phyloP scores from a whole-genome alignment of 2,113 vertebrate species.

The Brachypodius melanocephalos region DNA sequence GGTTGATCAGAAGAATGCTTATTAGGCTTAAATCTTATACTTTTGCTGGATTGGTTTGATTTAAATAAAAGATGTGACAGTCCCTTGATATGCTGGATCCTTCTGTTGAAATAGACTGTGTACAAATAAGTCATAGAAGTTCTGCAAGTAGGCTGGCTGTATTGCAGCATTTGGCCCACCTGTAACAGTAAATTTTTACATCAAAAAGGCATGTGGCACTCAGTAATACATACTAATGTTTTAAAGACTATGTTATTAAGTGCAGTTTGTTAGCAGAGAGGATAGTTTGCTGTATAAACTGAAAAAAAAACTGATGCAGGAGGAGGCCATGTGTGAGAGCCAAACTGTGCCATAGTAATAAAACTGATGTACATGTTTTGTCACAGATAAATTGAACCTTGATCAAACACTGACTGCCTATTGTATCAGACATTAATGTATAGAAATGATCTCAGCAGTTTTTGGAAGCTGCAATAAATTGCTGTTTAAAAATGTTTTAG shows the following conservation, averaged over 20 bases:
- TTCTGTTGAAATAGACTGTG: background rate
- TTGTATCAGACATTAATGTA: background rate
- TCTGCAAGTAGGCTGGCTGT: background rate
- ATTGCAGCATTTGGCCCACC: background rate
- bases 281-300: background rate
- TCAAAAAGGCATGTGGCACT: background rate
- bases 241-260: background rate
- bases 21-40: background rate
- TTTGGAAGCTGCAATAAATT: background rate
- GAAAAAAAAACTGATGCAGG: background rate
- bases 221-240: background rate
- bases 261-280: background rate
- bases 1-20: background rate
- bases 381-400: background rate
- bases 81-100: conserved; percentile 6
- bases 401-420: background rate
- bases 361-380: rapidly evolving
- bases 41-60: background rate
- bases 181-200: background rate
- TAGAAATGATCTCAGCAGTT: background rate
- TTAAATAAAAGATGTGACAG: conserved; percentile 15
- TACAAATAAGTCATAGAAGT: background rate
- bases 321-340: background rate
- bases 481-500: background rate
- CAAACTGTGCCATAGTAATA: background rate